Conservation (phyloP, 2,888 invertebrate genomes). For the Chirona hameri region DNA sequence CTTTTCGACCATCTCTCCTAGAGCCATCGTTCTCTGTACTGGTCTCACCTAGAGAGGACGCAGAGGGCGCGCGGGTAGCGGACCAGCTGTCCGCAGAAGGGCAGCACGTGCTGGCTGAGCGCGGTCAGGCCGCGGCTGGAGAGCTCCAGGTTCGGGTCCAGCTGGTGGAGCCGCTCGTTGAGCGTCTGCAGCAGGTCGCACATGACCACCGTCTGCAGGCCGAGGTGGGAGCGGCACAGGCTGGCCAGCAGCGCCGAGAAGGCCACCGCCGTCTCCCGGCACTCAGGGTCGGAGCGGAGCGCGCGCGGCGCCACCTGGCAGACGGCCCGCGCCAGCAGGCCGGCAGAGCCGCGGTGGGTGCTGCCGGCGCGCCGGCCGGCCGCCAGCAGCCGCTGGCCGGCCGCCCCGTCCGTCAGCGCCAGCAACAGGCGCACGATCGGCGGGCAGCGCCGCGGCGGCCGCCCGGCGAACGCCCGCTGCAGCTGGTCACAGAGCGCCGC, state of each 20-base stretch:
- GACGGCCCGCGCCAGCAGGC: conserved; percentile 7
- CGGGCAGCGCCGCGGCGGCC: not conserved
- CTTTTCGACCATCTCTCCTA: too few species aligned
- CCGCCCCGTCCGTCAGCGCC: not conserved
- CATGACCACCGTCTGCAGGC: conserved; percentile 2
- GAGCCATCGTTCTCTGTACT: too few species aligned
- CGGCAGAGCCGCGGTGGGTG: conserved; percentile 23
- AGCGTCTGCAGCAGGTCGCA: not conserved
- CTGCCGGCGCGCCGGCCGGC: conserved; percentile 9
- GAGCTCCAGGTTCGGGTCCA: conserved; percentile 5
- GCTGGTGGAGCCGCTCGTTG: not conserved
- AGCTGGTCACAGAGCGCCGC: not conserved
- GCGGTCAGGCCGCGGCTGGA: not conserved
- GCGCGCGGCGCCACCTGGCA: conserved; percentile 4
- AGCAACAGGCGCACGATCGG: not conserved
- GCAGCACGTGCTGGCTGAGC: conserved; percentile 5
- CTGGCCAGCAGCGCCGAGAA: not conserved
- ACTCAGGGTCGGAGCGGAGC: not conserved
- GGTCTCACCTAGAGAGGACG: not conserved
- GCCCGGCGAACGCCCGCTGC: not conserved
- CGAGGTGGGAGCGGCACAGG: conserved; percentile 9
- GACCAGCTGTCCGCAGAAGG: not conserved
- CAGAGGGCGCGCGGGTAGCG: conserved; percentile 26
- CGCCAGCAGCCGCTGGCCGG: conserved; percentile 1
- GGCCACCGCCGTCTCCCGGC: not conserved